Evolutionary conservation across 2,113 vertebrate genomes (phyloP), one percentile per base, ranked within the genome.

Genomic region (Cottus gobio): DNA sequence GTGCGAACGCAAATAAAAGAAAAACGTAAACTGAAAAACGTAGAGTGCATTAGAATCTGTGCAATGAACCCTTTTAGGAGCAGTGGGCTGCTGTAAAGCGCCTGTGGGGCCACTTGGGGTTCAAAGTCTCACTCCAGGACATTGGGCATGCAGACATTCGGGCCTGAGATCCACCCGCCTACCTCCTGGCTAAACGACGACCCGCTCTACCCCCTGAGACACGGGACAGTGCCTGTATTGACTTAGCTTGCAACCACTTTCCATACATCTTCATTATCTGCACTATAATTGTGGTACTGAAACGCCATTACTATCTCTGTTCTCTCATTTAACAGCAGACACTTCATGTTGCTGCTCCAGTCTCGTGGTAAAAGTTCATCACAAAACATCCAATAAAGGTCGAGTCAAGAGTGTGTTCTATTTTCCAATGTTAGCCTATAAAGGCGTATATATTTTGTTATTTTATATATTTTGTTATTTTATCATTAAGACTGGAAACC

Each of bases 401-500:
- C 24, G 37, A 67, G 20, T 39, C 7, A 5, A 42, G 31, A 31
- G 11, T 10, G 8, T n/a, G n/a, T 50, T 28, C 60, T 52, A 42
- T 52, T 20, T 39, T 28, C 50, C 20, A 58, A 4, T 46, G 11
- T 60, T 26, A 26, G 28, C n/a, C n/a, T 24, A 50, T 71, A 15
- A 67, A 54, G 34, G 34, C 13, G 18, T 83, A 37, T 26, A 77
- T 36, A 70, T 75, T 63, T 56, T 56, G 3, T 36, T 11, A 54
- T 42, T 20, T 31, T 7, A 37, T 26, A 77, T 36, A 70, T 75
- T 63, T 56, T 56, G 3, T 36, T 11, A 54, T 42, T 20, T 31
- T 7, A 2, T 22, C 52, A 62, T 56, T 48, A 39, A 57, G 15
- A 16, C 54, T 52, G 42, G 71, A 54, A 54, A 37, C 31, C 37